Conservation (phyloP, 2,113 vertebrate species). For the Dunckerocampus dactyliophorus region DNA sequence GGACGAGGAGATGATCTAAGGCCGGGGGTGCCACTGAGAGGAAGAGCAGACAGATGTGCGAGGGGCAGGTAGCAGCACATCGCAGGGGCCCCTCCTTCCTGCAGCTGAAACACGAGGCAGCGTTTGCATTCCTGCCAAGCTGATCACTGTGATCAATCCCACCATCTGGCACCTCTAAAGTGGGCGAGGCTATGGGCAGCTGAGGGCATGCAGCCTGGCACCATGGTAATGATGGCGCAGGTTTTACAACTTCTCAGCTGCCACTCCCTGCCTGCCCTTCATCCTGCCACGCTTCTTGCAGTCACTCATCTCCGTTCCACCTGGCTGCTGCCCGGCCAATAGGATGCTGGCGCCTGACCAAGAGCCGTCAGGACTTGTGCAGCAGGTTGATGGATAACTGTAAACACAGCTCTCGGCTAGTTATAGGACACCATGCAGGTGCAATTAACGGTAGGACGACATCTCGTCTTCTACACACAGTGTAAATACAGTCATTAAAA, state of each 20-base stretch:
- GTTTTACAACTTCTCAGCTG: conserved; percentile 12
- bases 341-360: conserved; percentile 71
- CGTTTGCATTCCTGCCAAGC: conserved; percentile 48
- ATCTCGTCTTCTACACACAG: not conserved
- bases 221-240: not conserved
- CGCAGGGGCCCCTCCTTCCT: conserved; percentile 39
- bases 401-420: conserved; percentile 66
- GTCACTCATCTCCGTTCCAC: conserved; percentile 78
- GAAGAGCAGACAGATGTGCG: conserved; percentile 76
- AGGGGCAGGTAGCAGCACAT: conserved; percentile 76
- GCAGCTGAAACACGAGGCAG: conserved; percentile 29
- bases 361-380: conserved; percentile 60
- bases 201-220: not conserved
- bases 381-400: conserved; percentile 69
- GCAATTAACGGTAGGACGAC: conserved; percentile 61
- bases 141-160: conserved; percentile 25
- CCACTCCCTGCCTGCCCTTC: conserved; percentile 32
- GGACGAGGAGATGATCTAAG: conserved; percentile 79
- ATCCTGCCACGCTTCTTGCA: conserved; percentile 36
- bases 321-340: conserved; percentile 70
- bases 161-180: not conserved
- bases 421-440: conserved; percentile 72
- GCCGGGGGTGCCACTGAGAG: conserved; percentile 68
- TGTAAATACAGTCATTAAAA: not conserved
- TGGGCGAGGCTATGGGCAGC: not conserved